Base-by-base conservation (phyloP, 2,888 invertebrate species). In the Oligia fasciuncula region DNA sequence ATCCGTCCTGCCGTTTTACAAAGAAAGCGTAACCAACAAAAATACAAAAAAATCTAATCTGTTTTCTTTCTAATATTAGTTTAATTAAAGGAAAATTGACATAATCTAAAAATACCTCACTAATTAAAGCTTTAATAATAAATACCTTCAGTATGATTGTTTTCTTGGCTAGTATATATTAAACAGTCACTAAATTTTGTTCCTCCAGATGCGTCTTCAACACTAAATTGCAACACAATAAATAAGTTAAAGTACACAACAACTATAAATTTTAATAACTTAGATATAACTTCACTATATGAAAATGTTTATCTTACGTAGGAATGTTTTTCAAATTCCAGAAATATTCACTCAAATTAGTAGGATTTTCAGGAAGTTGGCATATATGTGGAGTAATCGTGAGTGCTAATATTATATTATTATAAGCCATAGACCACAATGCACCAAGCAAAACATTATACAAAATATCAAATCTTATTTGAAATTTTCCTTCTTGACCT, bases 311-410 rank as follows among this genome's bases (percentile, higher is more conserved):
- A 70, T 88, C 93, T 92, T 89, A 95, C 95, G 76, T 88, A 49
- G 95, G 95, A 77, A 95, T 92, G 83, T 93, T 86, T 84, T 90
- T 91, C 4, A 85, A 68, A 86, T 93, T 96, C 96, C 97, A 97
- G 46, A 89, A 79, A 49, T 91, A 84, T 29, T 92, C 88, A 75
- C 93, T 94, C 4, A 94, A 81, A 87, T 95, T 93, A 46, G 89
- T 89, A 8, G 92, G 91, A 72, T 92, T 92, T 60, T 93, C 91
- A 9, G 96, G 95, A 29, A 96, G 89, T 84, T 92, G 87, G 86
- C 97, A 97, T 83, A 91, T 93, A 87, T 97, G 95, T 43, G 96
- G 95, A 62, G 94, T 94, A 71, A 96, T 91, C 5, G 95, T 93
- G 62, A 97, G 90, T 66, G 95, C 94, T 80, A 97, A 92, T 80